Evolutionary conservation across 2,888 invertebrate species (phyloP), one percentile per base, ranked within the genome.

Genomic region (Acrobasis consociella): DNA sequence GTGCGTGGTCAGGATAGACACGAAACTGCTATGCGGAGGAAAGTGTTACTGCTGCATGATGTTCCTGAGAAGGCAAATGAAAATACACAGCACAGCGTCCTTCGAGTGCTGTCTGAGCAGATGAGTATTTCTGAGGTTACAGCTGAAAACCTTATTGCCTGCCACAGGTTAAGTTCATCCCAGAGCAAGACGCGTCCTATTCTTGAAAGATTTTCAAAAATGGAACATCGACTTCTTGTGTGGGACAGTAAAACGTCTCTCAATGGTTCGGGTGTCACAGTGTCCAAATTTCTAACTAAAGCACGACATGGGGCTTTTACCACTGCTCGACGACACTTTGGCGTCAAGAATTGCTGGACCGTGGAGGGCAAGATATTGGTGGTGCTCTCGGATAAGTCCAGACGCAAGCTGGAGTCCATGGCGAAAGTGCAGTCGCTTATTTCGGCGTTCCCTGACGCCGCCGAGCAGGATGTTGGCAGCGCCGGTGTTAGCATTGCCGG

Each of bases 211-310:
- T 49, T 49, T 11, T 38, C 38, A 5, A 38, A 38, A 38, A 38
- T 38, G 38, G 15, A 49, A 11, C 5, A 49, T 11, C 49, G 13
- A 5, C 3, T 3, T 11, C 49, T 49, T 49, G 13, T 49, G 49
- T 15, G n/a, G 38, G 38, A 38, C 38, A 38, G 38, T 38, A 49
- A 49, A 49, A 49, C 49, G 5, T 13, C 49, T 5, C 49, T 49
- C 11, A 49, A 49, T 5, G n/a, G 15, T 11, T 9, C 49, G 5
- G 49, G 49, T 9, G 11, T 49, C 5, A 49, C 49, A 9, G 15
- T 49, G 5, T 49, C 49, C 49, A 11, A 49, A 49, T 49, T 49
- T 15, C 15, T 49, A 15, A 49, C 49, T 49, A 49, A 49, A 49
- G 11, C 13, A 49, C 13, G 49, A 49, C 49, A 49, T 11, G 49